Percentiles rank a stretch among this genome's conserved stretches.
These are phyloP conservation scores for Cyprinodon brontotheroides DNA, from an alignment of 2,113 vertebrate genomes.

Conservation along the genomic window DNA sequence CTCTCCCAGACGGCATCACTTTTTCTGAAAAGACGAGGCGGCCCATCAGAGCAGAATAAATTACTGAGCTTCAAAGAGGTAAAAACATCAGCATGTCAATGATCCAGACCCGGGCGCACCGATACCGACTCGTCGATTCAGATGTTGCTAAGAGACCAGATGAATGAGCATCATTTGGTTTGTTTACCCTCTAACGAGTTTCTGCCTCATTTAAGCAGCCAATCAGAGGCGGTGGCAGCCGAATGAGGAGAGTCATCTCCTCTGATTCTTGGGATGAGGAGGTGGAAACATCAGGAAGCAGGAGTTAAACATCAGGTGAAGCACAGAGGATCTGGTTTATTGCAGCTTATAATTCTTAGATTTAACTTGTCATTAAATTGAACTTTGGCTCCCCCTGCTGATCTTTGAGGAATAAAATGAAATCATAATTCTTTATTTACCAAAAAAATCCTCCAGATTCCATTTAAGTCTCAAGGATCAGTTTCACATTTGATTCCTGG, in stretches of 20 bases:
- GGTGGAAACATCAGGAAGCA: neutral
- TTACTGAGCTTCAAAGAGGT: conserved; percentile 42
- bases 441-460: neutral
- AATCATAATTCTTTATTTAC: neutral
- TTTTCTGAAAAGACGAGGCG: neutral
- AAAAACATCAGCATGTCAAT: conserved; percentile 60
- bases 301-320: neutral
- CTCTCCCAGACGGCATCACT: neutral
- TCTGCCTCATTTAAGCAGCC: conserved; percentile 26
- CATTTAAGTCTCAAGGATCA: neutral
- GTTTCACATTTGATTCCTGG: neutral
- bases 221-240: conserved; percentile 7
- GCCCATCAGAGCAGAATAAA: conserved; percentile 25
- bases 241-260: neutral
- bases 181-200: conserved; percentile 27
- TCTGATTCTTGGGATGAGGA: neutral
- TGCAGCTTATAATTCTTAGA: no score
- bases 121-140: conserved; percentile 28
- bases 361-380: neutral
- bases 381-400: conserved; percentile 44
- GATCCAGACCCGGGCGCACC: conserved; percentile 19
- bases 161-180: conserved; percentile 12
- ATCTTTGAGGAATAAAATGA: neutral
- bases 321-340: neutral
- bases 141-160: conserved; percentile 53